phyloP scores from a whole-genome alignment of 2,888 invertebrate species.

The Alviniconcha strummeri region DNA sequence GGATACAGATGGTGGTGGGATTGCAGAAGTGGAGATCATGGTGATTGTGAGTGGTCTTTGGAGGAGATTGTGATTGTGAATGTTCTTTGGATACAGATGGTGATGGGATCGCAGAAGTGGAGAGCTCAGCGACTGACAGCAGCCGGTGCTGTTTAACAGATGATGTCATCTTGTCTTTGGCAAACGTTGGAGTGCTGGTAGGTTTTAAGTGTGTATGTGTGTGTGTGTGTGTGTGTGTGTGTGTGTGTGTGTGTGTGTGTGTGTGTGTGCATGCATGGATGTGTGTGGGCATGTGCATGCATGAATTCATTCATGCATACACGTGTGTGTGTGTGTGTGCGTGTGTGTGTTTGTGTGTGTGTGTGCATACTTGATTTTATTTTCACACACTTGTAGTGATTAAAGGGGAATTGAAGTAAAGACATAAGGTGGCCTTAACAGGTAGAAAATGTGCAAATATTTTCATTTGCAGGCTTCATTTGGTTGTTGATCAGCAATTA shows the following conservation, averaged over 20 bases:
- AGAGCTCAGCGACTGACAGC: constrained; percentile 63
- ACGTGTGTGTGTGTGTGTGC: neutral
- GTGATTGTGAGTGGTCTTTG: too few relatives aligned
- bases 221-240: neutral
- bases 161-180: constrained; percentile 77
- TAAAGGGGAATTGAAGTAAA: too few relatives aligned
- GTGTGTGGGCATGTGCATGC: neutral
- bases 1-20: constrained; percentile 74
- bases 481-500: too few relatives aligned
- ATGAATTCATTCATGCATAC: too few relatives aligned
- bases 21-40: constrained; percentile 63
- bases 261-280: neutral
- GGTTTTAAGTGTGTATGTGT: neutral
- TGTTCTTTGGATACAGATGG: constrained; percentile 43
- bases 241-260: neutral
- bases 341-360: neutral
- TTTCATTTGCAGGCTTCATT: too few relatives aligned
- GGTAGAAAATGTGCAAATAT: too few relatives aligned
- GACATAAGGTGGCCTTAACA: too few relatives aligned
- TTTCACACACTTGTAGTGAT: too few relatives aligned
- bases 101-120: constrained; percentile 73
- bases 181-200: constrained; percentile 61
- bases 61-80: too few relatives aligned
- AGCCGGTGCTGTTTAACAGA: constrained; percentile 78
- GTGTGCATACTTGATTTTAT: too few relatives aligned